phyloP scores from a whole-genome alignment of 2,113 vertebrate genomes.

The Dolichotis patagonum region DNA sequence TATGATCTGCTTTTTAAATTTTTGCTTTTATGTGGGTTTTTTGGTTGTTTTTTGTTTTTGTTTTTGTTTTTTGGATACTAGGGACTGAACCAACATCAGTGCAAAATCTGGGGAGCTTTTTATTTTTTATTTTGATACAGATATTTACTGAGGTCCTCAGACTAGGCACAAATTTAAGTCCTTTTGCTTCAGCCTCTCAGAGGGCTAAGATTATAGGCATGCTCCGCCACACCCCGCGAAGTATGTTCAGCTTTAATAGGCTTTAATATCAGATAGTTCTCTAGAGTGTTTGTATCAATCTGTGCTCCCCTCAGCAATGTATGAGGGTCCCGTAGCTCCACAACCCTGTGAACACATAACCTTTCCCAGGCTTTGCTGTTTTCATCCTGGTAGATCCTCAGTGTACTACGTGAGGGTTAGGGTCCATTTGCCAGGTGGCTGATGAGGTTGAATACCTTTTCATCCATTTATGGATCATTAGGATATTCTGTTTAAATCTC shows the following conservation, averaged over 20 bases:
- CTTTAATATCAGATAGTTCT: not conserved
- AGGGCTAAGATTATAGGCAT: not conserved
- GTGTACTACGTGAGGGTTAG: not conserved
- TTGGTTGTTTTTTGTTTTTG: too few species aligned
- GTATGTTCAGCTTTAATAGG: not conserved
- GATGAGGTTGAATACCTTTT: not conserved
- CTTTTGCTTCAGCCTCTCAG: not conserved
- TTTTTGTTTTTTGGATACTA: not conserved
- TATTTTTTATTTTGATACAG: not conserved
- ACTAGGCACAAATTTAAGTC: not conserved
- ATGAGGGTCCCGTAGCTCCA: not conserved
- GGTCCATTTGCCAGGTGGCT: not conserved
- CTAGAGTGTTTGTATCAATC: not conserved
- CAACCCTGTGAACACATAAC: fast-evolving
- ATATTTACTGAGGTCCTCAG: not conserved
- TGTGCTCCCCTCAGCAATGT: not conserved
- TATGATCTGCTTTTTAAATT: not conserved
- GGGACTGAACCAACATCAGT: not conserved
- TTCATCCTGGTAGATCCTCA: not conserved
- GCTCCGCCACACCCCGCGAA: not conserved
- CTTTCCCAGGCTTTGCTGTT: not conserved
- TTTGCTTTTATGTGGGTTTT: not conserved
- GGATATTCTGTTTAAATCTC: not conserved
- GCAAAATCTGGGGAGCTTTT: not conserved
- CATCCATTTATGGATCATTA: not conserved